phyloP scores from a whole-genome alignment of 64 coral and sea anemone species.

The Pachyseris speciosa region DNA sequence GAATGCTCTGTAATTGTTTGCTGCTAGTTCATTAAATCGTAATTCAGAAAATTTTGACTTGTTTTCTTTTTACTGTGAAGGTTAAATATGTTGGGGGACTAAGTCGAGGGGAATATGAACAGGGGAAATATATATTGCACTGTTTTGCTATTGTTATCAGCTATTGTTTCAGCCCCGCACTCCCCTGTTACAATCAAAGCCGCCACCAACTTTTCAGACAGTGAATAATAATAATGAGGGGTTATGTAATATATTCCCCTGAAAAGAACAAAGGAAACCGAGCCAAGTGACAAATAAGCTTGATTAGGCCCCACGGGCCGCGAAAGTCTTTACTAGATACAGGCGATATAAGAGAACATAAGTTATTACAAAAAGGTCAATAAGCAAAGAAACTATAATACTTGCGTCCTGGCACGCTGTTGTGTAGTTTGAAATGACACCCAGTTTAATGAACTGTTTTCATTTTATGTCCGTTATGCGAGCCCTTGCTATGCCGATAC shows the following conservation, averaged over 20 bases:
- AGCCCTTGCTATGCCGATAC: too few relatives aligned
- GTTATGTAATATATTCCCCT: not conserved
- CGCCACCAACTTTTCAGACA: not conserved
- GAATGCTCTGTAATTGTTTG: not conserved
- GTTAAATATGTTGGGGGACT: not conserved
- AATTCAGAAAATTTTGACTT: not conserved
- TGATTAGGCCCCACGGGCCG: too few relatives aligned
- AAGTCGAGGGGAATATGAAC: not conserved
- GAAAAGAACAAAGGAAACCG: not conserved
- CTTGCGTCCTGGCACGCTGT: too few relatives aligned
- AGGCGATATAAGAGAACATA: too few relatives aligned
- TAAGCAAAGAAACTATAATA: too few relatives aligned
- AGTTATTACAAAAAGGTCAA: too few relatives aligned
- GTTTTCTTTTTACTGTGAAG: not conserved
- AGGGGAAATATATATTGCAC: not conserved
- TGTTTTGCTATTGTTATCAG: constrained; percentile 5
- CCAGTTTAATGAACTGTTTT: too few relatives aligned
- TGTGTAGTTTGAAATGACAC: too few relatives aligned
- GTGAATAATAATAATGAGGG: not conserved
- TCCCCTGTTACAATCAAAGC: not conserved
- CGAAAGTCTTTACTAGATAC: too few relatives aligned
- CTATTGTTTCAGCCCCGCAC: not conserved
- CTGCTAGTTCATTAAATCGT: not conserved
- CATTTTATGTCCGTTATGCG: too few relatives aligned
- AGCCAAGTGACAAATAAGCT: not conserved